Conservation (phyloP, 1,140 invertebrate species). For the Pteromalus puparum region DNA sequence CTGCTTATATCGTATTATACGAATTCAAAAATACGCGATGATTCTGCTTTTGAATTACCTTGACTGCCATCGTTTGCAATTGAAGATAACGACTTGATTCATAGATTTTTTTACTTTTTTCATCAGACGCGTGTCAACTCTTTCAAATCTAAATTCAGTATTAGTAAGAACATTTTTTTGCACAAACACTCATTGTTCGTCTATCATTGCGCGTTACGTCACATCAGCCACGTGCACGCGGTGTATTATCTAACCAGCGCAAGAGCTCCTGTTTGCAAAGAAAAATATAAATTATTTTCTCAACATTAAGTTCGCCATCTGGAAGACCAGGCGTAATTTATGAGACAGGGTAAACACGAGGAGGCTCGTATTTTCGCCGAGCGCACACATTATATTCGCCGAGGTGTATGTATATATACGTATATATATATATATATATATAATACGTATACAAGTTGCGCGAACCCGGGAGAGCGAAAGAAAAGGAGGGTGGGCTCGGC, state of each 20-base stretch:
- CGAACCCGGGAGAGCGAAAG: neutral
- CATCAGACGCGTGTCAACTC: no score
- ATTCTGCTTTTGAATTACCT: no score
- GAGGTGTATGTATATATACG: conserved; percentile 33
- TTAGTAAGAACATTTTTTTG: no score
- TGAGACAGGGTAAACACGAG: conserved; percentile 37
- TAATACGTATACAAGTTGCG: conserved; percentile 8
- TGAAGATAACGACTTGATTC: no score
- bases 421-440: conserved; percentile 15
- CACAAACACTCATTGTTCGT: neutral
- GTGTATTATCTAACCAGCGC: neutral
- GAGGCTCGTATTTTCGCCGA: conserved; percentile 43
- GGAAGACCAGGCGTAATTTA: conserved; percentile 45
- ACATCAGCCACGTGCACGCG: neutral
- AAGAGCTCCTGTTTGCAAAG: conserved; percentile 18
- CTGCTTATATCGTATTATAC: no score
- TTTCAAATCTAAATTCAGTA: no score
- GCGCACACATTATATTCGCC: conserved; percentile 53
- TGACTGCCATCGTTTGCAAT: no score
- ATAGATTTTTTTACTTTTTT: no score
- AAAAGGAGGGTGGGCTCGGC: conserved; percentile 51
- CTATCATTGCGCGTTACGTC: neutral
- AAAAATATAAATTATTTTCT: conserved; percentile 55
- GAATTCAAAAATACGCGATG: no score
- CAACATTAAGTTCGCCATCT: conserved; percentile 52